Base-by-base conservation (phyloP, 2,888 invertebrate genomes). In the Mallateleia sp. region DNA sequence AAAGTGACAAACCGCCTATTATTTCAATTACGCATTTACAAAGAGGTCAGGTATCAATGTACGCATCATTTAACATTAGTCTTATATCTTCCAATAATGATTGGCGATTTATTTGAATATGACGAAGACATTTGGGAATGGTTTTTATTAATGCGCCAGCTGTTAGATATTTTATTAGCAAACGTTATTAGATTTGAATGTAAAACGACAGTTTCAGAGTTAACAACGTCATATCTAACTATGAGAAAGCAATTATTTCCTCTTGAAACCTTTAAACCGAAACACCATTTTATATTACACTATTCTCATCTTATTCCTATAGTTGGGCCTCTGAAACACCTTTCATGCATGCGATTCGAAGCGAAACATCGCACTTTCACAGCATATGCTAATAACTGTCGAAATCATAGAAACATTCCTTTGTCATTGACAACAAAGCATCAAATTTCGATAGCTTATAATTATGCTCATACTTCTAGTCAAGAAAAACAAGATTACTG, bases 1-100 rank as follows among this genome's bases (percentile, higher is more conserved):
- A 66, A 50, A 54, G 50, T 15, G 83, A 89, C 52, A 87, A 85
- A 50, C 89, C 87, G 25, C 78, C 80, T 11, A 42, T n/a, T 11
- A 85, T 89, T 20, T n/a, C 22, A 22, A 20, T 77, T 50, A 28
- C 22, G 11, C 77, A 82, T 66, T 64, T 88, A 32, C 42, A 60
- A 25, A 52, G 52, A 24, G 52, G 45, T 22, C 64, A 60, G 42
- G 58, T 88, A 45, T 67, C 42, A 50, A 67, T 78, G 28, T 88
- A 85, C 47, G 83, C 83, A 14, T 80, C 85, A 9, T 77, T 24
- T 74, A 0, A 85, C 78, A 14, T 67, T 88, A 14, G 42, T 80
- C 7, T 56, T 69, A 24, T 69, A 80, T 67, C 66, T 89, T 20
- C 78, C 78, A 15, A 24, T 89, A 11, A 54, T 82, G 8, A 50